Base-by-base conservation (phyloP, 2,888 invertebrate genomes). In the Psococerastis gibbosa region DNA sequence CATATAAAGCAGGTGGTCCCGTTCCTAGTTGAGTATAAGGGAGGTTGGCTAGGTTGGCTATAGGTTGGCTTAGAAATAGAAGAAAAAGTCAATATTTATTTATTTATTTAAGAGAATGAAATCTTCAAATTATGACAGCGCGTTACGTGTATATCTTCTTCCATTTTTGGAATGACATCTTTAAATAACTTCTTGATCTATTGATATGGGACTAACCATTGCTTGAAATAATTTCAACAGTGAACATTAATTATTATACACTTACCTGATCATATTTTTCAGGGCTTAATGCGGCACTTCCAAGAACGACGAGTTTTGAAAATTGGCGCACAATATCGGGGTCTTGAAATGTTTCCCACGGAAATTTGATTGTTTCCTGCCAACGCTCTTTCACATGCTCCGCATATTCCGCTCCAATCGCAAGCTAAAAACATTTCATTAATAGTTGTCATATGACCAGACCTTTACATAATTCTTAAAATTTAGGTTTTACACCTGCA, bases 291-390 rank as follows among this genome's bases (percentile, higher is more conserved):
- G 80, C 82, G 0, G 79, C 69, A 1, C 70, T 66, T 0, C 85
- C 88, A 2, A 87, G 64, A 45, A 77, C 69, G 2, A 78, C 73
- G 46, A 81, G 67, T 47, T 73, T 70, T 54, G 73, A 69, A 56
- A 89, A 87, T 64, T 84, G 81, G 45, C 89, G 70, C 48, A 68
- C 69, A 0, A 83, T 53, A 20, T 71, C 66, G 41, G 68, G 69
- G 57, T 85, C 78, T 45, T 73, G 67, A 56, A 78, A 79, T 8
- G 70, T 66, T 45, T 71, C 68, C 83, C 83, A 87, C 34, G 75
- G 69, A 58, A 73, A 84, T 56, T 71, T 68, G 34, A 68, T 71
- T 0, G 75, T 71, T 54, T 76, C 71, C 47, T 69, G 64, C 73
- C 78, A 79, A 31, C 70, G 65, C 51, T 67, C 61, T 53, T 80